Evolutionary conservation across 2,113 vertebrate genomes (phyloP), one percentile per base, ranked within the genome.

Genomic region (Paradoxurus hermaphroditus): DNA sequence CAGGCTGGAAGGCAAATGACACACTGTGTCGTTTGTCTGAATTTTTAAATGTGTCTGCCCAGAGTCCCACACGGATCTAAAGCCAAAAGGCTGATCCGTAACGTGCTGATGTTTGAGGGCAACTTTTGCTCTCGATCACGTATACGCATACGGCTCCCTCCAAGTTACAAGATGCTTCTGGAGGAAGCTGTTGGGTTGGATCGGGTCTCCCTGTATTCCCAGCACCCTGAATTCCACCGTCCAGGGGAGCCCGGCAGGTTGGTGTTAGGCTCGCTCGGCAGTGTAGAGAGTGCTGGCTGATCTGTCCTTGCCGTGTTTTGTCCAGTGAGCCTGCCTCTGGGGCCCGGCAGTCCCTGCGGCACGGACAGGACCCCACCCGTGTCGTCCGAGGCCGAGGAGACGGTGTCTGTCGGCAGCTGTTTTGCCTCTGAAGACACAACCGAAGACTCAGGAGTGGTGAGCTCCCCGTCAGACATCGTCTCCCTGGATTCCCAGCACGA

Each of bases 391-490:
- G 98, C 98, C 0, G 98, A 99, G 96, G 99, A 99, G 98, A 99
- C 99, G 0, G 92, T 97, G 18, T 99, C 99, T 0, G 96, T 99
- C 68, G 98, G 98, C 97, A 99, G 99, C 98, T 99, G 99, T 10
- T 99, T 99, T 0, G 98, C 99, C 1, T 99, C 99, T 2, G 99
- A 99, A 93, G 99, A 99, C 86, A 99, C 99, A 56, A 99, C 98
- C 0, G 99, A 99, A 96, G 99, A 99, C 98, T 99, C 99, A 0
- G 98, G 99, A 13, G 98, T 99, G 63, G 94, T 99, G 97, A 99
- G 99, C 97, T 99, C 99, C 46, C 99, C 99, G 0, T 99, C 99
- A 6, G 99, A 99, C 95, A 93, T 98, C 46, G 95, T 99, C 2
- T 99, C 99, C 10, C 98, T 99, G 97, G 98, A 99, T 83, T 99